Base-by-base conservation (phyloP, 1,140 invertebrate species). In the Lepidurus arcticus region DNA sequence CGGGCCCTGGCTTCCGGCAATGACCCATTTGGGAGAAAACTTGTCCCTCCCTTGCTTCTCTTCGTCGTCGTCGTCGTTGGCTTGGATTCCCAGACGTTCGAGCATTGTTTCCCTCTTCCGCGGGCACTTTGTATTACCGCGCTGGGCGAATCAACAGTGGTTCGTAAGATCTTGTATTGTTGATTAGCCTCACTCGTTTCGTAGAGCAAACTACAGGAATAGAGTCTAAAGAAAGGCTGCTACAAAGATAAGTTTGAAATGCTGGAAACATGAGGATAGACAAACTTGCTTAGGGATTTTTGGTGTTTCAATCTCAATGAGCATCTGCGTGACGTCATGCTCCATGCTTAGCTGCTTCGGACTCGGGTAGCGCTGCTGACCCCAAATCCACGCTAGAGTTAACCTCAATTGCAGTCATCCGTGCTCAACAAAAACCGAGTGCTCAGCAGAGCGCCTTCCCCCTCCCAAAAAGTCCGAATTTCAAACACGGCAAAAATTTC, bases 341-440 rank as follows among this genome's bases (percentile, higher is more conserved):
- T 65, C 53, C 53, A 65, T 65, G 53, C 53, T 65, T 65, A 65
- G 53, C n/a, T 65, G 53, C 53, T 7, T 65, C 21, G 16, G 53
- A 21, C 16, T 21, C n/a, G 21, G 53, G 53, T 65, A 65, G 53
- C 53, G 53, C 53, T 65, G 53, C 53, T 65, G 53, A 65, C 53
- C 53, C 53, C 53, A 65, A 65, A 65, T 65, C 53, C 53, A 65
- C 53, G 53, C 53, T 65, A 65, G 53, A 65, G 53, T 65, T 65
- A 65, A 65, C 53, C 53, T 65, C 53, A 65, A 65, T 65, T 65
- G 53, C 53, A 65, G 53, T 65, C 53, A 65, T 65, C 53, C 53
- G 53, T 65, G 53, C 53, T 65, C 53, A 65, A 65, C 53, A 65
- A 65, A 65, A 65, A 65, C 53, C 53, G 8, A 13, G 16, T 13